Evolutionary conservation across 2,797 vertebrate genomes (phyloP).

Genomic region (Otus scops): DNA sequence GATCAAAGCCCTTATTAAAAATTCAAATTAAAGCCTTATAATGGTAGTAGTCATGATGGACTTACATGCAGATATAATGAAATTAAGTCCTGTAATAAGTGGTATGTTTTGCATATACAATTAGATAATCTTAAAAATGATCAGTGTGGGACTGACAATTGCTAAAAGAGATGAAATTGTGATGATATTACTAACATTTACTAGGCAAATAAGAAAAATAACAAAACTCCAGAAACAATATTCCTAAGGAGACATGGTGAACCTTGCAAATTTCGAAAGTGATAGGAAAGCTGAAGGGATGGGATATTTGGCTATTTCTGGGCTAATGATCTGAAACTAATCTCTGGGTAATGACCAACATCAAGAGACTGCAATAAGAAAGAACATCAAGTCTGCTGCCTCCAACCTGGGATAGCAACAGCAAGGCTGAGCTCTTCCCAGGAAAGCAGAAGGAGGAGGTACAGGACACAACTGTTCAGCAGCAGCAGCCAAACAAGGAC

Average conservation of each 20-base stretch:
- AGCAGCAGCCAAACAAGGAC: not conserved
- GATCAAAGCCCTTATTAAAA: slow-evolving; percentile 53
- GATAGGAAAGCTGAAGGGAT: not conserved
- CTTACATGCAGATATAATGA: not conserved
- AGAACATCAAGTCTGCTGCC: not conserved
- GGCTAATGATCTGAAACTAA: not conserved
- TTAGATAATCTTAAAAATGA: not conserved
- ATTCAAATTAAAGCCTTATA: slow-evolving; percentile 24
- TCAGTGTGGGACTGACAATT: not conserved
- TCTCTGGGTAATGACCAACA: not conserved
- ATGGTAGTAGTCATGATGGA: slow-evolving; percentile 34
- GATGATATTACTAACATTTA: not conserved
- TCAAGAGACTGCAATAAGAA: not conserved
- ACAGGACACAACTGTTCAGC: not conserved
- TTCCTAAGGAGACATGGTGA: not conserved
- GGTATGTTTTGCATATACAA: slow-evolving; percentile 22
- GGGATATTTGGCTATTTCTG: not conserved
- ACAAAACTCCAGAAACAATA: not conserved
- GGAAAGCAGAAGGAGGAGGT: not conserved
- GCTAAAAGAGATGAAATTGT: not conserved
- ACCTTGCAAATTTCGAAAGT: not conserved
- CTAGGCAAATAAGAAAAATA: not conserved
- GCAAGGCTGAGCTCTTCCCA: not conserved
- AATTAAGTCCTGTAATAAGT: slow-evolving; percentile 27
- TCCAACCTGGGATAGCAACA: not conserved